These are phyloP conservation scores for Microdon myrmicae DNA, from an alignment of 2,888 invertebrate genomes.

Conservation along the genomic window DNA sequence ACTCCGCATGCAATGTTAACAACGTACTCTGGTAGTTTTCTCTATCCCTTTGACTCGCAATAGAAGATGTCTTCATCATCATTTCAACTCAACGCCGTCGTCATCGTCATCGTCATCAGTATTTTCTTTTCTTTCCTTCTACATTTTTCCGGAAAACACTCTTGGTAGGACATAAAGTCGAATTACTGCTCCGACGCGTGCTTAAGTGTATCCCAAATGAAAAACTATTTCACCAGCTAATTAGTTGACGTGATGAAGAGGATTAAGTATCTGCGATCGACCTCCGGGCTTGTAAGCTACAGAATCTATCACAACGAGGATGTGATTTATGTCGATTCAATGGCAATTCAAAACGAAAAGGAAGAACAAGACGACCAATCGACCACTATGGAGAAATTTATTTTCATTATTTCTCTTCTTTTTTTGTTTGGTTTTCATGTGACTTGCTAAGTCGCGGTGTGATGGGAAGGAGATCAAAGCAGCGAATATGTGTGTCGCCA, in stretches of 20 bases:
- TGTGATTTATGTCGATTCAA: conserved; percentile 44
- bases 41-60: background rate
- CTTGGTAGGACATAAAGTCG: conserved; percentile 10
- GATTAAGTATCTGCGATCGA: conserved; percentile 32
- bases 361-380: too few relatives aligned
- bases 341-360: conserved; percentile 35
- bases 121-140: too few relatives aligned
- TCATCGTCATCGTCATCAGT: too few relatives aligned
- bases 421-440: too few relatives aligned
- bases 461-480: conserved; percentile 45
- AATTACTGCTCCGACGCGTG: conserved; percentile 34
- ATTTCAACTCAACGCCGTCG: too few relatives aligned
- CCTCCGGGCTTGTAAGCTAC: conserved; percentile 15
- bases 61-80: conserved; percentile 34
- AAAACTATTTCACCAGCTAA: conserved; percentile 35
- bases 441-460: conserved; percentile 13
- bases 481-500: conserved; percentile 33
- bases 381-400: too few relatives aligned
- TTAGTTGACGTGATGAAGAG: conserved; percentile 45
- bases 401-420: too few relatives aligned
- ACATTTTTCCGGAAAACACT: conserved; percentile 20
- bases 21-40: background rate
- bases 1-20: background rate
- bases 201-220: conserved; percentile 40
- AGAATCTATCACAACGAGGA: conserved; percentile 26